Conservation (phyloP, 2,888 invertebrate species). For the Cephus pulcher region DNA sequence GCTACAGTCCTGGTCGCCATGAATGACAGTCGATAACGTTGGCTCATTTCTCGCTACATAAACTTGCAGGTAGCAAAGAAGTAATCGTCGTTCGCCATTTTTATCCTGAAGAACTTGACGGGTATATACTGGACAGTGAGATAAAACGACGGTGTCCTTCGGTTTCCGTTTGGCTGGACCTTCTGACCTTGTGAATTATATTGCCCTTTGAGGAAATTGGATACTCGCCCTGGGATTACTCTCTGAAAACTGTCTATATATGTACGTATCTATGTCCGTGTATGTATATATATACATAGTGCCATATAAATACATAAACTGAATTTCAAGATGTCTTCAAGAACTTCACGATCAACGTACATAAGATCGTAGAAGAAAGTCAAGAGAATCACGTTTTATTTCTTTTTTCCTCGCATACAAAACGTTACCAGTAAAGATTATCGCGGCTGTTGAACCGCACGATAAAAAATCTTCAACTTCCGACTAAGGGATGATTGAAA, state of each 20-base stretch:
- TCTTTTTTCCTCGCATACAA: neutral
- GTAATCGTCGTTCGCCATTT: neutral
- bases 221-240: neutral
- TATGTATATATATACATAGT: too few relatives aligned
- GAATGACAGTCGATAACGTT: slow-evolving; percentile 36
- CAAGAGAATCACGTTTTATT: neutral
- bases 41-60: slow-evolving; percentile 57
- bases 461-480: neutral
- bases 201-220: neutral
- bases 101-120: neutral
- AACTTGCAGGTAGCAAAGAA: slow-evolving; percentile 31
- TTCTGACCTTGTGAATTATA: neutral
- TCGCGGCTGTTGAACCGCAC: neutral
- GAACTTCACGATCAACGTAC: neutral
- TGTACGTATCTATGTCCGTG: neutral
- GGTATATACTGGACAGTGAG: neutral
- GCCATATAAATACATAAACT: neutral
- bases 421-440: neutral
- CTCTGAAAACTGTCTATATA: neutral
- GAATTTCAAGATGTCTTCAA: neutral
- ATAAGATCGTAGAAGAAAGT: neutral
- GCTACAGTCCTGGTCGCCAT: neutral
- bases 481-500: neutral
- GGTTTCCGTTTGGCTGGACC: neutral
- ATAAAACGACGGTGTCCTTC: neutral